Base-by-base conservation (phyloP, 1,140 invertebrate genomes). In the Zaprionus taronus region DNA sequence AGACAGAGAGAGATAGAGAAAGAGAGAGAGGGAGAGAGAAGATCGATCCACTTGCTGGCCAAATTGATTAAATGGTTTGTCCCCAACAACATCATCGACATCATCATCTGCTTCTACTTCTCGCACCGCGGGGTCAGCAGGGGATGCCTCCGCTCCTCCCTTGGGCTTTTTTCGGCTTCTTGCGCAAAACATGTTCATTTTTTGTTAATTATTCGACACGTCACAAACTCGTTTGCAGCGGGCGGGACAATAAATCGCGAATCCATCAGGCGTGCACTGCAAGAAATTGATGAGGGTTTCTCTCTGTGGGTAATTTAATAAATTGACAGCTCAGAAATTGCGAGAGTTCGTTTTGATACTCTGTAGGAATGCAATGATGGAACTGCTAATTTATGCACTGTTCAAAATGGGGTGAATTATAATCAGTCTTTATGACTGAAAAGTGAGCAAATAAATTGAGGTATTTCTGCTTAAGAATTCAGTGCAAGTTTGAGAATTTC, bases 201-300 rank as follows among this genome's bases (percentile, higher is more conserved):
- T 34, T 68, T 51, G 20, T 51, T 51, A 61, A 49, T 71, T 76
- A 53, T 68, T 65, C 53, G 26, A 77, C 83, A 77, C 83, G 83
- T 87, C 83, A 87, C 61, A 80, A 87, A 87, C 83, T 71, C 20
- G 83, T 87, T 87, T 76, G 47, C 24, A 49, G 3, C 12, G n/a
- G 49, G 26, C 56, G 22, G 20, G 20, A 47, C 57, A 61, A 61
- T 22, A 71, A 44, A 31, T 31, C 28, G 44, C 36, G 58, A 69
- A 76, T 73, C 61, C 61, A 77, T 81, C 79, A 63, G 17, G 4
- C 2, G 36, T 51, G 47, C 65, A 58, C 65, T 57, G 36, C 2
- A 4, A 62, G 12, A 36, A 62, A 44, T 34, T 12, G n/a, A 17
- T 15, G 34, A n/a, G 5, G 6, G 41, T 7, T 5, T n/a, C n/a